Base-by-base conservation (phyloP, 2,888 invertebrate genomes). In the Choreutis nemorana region DNA sequence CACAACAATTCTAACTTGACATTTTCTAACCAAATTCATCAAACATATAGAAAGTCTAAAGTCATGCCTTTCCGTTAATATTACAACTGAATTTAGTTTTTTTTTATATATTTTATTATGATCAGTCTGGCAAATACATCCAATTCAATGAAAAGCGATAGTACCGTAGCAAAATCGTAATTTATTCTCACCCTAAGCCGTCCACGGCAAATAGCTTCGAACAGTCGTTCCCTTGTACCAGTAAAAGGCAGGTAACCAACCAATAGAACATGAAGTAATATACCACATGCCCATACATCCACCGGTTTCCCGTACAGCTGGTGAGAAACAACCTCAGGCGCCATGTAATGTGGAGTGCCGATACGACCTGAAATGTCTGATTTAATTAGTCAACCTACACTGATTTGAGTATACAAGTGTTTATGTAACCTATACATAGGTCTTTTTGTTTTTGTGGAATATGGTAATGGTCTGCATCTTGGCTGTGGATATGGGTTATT, bases 231-330 rank as follows among this genome's bases (percentile, higher is more conserved):
- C 40, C 93, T 91, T 33, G 96, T 94, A 26, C 99, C 99, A 42
- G 91, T 87, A 63, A 98, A 99, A 7, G 99, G 99, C 47, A 97
- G 82, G 32, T 91, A 90, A 3, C 99, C 99, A 26, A 95, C 93
- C 21, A 99, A 82, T 23, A 99, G 83, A 10, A 97, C 90, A 65
- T 97, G 97, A 24, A 99, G 82, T 48, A 98, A 83, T 30, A 97
- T 92, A 6, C 99, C 98, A 14, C 95, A 94, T 16, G 96, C 92
- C 99, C 99, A 99, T 34, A 98, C 93, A 68, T 99, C 99, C 40
- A 96, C 94, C 1, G 95, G 90, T 63, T 97, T 97, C 20, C 93
- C 91, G 75, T 94, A 94, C 47, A 92, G 85, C 64, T 92, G 88
- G 53, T 92, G 85, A 37, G 92, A 88, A 11, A 98, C 91, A 40